Evolutionary conservation across 2,113 vertebrate genomes (phyloP).

Genomic region (Catharus minimus): DNA sequence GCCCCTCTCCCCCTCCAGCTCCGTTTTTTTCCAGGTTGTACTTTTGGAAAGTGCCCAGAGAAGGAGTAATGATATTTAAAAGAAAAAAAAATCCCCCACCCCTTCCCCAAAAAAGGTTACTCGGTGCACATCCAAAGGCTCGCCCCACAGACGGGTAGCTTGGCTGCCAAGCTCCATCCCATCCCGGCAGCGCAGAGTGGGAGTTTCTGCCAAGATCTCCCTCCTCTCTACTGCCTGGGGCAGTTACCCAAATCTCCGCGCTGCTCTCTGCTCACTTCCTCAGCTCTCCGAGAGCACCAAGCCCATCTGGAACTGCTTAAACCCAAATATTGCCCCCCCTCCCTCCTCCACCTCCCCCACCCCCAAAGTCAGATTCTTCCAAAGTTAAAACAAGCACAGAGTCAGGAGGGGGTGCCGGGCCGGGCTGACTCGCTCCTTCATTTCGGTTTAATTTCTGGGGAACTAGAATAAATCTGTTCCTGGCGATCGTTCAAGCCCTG

Average conservation of each 20-base stretch:
- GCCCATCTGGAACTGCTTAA: constrained; percentile 85
- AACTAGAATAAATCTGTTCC: constrained; percentile 74
- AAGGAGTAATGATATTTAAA: constrained; percentile 32
- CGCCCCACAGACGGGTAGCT: constrained; percentile 50
- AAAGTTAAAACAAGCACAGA: constrained; percentile 81
- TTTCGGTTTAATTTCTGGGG: constrained; percentile 80
- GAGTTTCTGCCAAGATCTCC: constrained; percentile 61
- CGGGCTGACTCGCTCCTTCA: constrained; percentile 60
- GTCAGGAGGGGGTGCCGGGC: constrained; percentile 64
- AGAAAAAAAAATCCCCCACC: background rate
- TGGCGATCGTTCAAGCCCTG: constrained; percentile 78
- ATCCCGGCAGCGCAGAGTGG: constrained; percentile 6
- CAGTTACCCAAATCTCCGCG: constrained; percentile 64
- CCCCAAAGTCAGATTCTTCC: constrained; percentile 77
- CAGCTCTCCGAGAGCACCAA: constrained; percentile 68
- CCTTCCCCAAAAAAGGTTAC: constrained; percentile 51
- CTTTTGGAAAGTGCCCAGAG: constrained; percentile 32
- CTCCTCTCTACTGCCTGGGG: constrained; percentile 68
- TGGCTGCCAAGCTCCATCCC: constrained; percentile 48
- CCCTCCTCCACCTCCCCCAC: constrained; percentile 42
- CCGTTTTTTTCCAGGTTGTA: constrained; percentile 38
- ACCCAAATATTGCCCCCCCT: constrained; percentile 73
- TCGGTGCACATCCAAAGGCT: constrained; percentile 22
- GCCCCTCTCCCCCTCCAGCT: background rate
- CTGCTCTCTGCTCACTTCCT: constrained; percentile 72